Base-by-base conservation (phyloP, 2,797 vertebrate species). In the Carduelis carduelis region DNA sequence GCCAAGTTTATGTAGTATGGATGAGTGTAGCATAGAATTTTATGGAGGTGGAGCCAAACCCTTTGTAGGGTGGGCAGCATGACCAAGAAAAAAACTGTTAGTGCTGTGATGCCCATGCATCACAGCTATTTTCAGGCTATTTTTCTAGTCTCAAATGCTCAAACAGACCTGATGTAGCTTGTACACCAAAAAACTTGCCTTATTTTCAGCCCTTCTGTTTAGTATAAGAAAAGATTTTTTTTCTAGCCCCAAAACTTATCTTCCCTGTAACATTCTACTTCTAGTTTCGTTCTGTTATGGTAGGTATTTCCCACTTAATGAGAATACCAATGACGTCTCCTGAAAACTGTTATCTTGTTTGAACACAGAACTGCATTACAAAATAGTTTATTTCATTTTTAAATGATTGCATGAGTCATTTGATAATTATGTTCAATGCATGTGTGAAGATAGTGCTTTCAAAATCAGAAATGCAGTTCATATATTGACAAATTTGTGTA, bases 391-490 rank as follows among this genome's bases (percentile, higher is more conserved):
- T 85, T 89, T 52, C 16, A 14, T 89, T 90, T 90, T 41, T 64
- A 35, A 53, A 20, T 87, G 12, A 66, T 85, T 94, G 70, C 46
- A 17, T 50, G 60, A 94, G 69, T 87, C 43, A 90, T 92, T 94
- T 91, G 86, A 60, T 93, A 88, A 74, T 93, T 93, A 65, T 59
- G 55, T 87, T 86, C 32, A 22, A 79, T 78, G 64, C 12, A 37
- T 52, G 7, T 94, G 52, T 88, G 84, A 91, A 93, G 86, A 87
- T 85, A 89, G 32, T 82, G 53, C 49, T 81, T 82, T 81, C 59
- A 83, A 94, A 87, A 94, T 7, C 15, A 81, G 75, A 94, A 95
- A 63, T 82, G 52, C 53, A 49, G 10, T 88, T 94, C 47, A 44
- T 77, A 28, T 30, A 69, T 75, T 66, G 52, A 57, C 64, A 46